Base-by-base conservation (phyloP, 2,113 vertebrate species). In the Aegotheles bennettii region DNA sequence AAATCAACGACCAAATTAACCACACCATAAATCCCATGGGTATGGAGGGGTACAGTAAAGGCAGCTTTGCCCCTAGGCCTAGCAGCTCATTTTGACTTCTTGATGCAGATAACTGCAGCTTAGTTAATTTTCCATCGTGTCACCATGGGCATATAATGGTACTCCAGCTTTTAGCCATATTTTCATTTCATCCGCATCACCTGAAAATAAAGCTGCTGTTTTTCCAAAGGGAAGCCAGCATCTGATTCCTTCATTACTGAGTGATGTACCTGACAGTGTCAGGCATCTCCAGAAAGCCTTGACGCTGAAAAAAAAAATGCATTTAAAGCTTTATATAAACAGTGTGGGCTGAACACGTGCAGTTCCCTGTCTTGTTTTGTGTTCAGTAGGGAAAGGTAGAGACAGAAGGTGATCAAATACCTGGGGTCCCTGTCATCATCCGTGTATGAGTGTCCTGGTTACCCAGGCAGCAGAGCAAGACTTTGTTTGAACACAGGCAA, bases 401-500 rank as follows among this genome's bases (percentile, higher is more conserved):
- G 25, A 17, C 40, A 51, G 16, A 33, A 77, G 36, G 29, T 29
- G 80, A 56, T 81, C 28, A 68, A 16, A 59, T 84, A 59, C 13
- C 42, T 57, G 81, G 31, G 18, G 33, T 84, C 54, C 28, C 51
- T 60, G 56, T 84, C 59, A 13, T 21, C 64, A 35, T 40, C 2
- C 1, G 26, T 20, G 26, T 70, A 4, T 9, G 6, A 50, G 25
- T 24, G 47, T 36, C 57, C 33, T 67, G 71, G 60, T 93, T 93
- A n/a, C 83, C 73, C 51, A 87, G 86, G 90, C 73, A 90, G 85
- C 76, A 75, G 40, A 90, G 53, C 6, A 1, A 48, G 64, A 17
- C 63, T 86, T 47, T 90, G 38, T 67, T 57, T 92, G 31, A 31
- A 56, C 91, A 83, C 64, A 84, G 65, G 26, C 88, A 78, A 16